Percentiles rank a stretch among this genome's conserved stretches.
Conservation (phyloP, 2,888 invertebrate genomes). For the Desoria tigrina region DNA sequence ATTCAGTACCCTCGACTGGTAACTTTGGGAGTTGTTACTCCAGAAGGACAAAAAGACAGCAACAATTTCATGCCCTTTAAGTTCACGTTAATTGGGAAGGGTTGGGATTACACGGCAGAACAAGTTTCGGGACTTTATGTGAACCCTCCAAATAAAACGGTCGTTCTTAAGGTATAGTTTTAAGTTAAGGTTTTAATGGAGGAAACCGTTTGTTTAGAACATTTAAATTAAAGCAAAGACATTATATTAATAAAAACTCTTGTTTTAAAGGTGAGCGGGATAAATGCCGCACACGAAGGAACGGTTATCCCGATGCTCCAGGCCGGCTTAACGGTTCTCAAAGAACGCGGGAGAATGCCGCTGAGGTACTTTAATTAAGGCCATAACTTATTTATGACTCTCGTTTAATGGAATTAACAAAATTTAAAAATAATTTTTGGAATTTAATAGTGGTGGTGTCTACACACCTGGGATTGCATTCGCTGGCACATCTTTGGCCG, state of each 20-base stretch:
- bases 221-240: no score
- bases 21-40: conserved; percentile 63
- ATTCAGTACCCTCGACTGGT: conserved; percentile 60
- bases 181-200: no score
- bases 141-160: conserved; percentile 64
- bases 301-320: conserved; percentile 74
- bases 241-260: no score
- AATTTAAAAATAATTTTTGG: no score
- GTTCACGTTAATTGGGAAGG: conserved; percentile 72
- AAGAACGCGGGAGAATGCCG: conserved; percentile 75
- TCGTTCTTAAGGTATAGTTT: conserved; percentile 66
- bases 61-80: conserved; percentile 64
- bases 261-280: conserved; percentile 62
- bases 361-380: conserved; percentile 61
- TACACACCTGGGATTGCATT: conserved; percentile 84
- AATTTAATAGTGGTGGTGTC: conserved; percentile 88
- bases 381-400: no score
- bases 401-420: no score
- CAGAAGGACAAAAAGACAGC: conserved; percentile 65
- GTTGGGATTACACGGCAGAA: conserved; percentile 68
- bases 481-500: conserved; percentile 73
- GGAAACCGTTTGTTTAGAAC: no score
- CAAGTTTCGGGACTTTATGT: conserved; percentile 58
- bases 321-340: conserved; percentile 72
- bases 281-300: conserved; percentile 79